These are phyloP conservation scores for Selenia dentaria DNA, from an alignment of 2,888 invertebrate genomes.

Conservation along the genomic window DNA sequence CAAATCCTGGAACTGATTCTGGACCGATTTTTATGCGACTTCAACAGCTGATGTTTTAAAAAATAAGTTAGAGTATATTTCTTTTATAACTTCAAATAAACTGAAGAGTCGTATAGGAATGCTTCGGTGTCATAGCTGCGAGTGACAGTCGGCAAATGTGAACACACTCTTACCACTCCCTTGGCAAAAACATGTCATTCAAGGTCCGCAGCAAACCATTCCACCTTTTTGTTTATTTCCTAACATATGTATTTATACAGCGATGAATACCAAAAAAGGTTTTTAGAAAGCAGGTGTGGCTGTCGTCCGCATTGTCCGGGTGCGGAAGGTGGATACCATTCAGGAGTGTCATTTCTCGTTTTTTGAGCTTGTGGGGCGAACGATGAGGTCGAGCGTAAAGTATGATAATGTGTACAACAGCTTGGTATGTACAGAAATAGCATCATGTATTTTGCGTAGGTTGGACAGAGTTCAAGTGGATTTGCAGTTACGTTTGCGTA, in stretches of 20 bases:
- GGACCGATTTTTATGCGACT: no score
- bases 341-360: slow-evolving; percentile 16
- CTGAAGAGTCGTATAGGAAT: no score
- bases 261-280: slow-evolving; percentile 39
- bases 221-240: slow-evolving; percentile 29
- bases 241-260: slow-evolving; percentile 30
- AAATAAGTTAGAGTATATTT: no score
- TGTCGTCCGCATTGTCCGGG: slow-evolving; percentile 39
- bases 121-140: no score
- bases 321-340: slow-evolving; percentile 27
- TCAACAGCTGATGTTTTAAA: no score
- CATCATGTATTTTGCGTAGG: background rate
- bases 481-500: no score
- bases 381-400: slow-evolving; percentile 10
- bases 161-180: background rate
- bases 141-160: background rate
- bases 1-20: no score
- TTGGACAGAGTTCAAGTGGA: no score
- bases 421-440: background rate
- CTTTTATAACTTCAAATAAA: no score
- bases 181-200: slow-evolving; percentile 18
- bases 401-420: background rate
- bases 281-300: slow-evolving; percentile 44
- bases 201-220: slow-evolving; percentile 19
- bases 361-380: slow-evolving; percentile 12